Evolutionary conservation across 1,140 invertebrate species (phyloP).

Genomic region (Drosophila aff.): DNA sequence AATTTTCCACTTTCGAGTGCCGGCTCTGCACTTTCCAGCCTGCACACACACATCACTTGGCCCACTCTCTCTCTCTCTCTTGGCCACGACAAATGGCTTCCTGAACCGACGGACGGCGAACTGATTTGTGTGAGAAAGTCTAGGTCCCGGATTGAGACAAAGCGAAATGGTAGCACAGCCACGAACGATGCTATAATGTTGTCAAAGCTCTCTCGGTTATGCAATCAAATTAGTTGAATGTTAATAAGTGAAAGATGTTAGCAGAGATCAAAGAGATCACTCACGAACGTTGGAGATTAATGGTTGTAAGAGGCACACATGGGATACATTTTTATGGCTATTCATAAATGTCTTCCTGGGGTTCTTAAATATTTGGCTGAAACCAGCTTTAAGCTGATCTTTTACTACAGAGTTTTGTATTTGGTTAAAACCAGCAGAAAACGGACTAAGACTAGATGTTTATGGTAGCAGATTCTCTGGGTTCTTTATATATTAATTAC

Average conservation of each 20-base stretch:
- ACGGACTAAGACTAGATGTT: not conserved
- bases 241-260: constrained; percentile 54
- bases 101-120: constrained; percentile 58
- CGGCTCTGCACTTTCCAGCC: constrained; percentile 15
- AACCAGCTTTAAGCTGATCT: not conserved
- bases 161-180: constrained; percentile 40
- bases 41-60: constrained; percentile 18
- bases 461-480: not conserved
- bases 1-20: constrained; percentile 74
- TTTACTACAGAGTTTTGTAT: not conserved
- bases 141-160: constrained; percentile 33
- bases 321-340: not conserved
- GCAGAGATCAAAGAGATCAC: constrained; percentile 21
- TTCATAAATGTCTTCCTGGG: too few relatives aligned
- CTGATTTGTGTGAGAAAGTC: constrained; percentile 81
- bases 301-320: constrained; percentile 8
- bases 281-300: constrained; percentile 8
- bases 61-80: constrained; percentile 16
- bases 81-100: constrained; percentile 71
- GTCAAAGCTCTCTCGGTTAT: constrained; percentile 68
- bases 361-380: not conserved
- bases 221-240: constrained; percentile 64
- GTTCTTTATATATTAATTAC: not conserved
- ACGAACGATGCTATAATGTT: constrained; percentile 69
- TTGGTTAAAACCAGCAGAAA: not conserved